Evolutionary conservation across 2,113 vertebrate species (phyloP), one percentile per base, ranked within the genome.

Genomic region (Solea senegalensis): DNA sequence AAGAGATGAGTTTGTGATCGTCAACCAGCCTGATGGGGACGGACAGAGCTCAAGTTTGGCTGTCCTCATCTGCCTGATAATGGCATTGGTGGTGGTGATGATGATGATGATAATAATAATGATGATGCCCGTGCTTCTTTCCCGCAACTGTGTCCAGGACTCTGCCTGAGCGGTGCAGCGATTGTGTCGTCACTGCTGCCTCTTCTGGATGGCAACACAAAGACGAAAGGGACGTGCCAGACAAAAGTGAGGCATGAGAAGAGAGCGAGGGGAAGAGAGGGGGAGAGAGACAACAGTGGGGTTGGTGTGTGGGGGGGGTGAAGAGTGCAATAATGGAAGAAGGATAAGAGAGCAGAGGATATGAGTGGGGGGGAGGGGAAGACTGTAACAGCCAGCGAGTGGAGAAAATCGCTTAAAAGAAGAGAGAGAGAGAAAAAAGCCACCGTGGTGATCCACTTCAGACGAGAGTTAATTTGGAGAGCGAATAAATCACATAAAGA

Each of bases 1-100:
- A 89, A 92, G 86, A 83, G 74, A 92, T 89, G 88, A 88, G 72
- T 90, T 79, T 87, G 84, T 89, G 90, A 91, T 83, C 88, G 90
- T 88, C 90, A 88, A 85, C 69, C 75, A 59, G 74, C 64, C 86
- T 90, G 78, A 91, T 88, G 78, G 69, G 87, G 87, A 88, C 63
- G 54, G 91, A 92, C 91, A 80, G 69, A 76, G 71, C 87, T 90
- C 89, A 80, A 83, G 87, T 90, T 89, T 84, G 85, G 71, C 88
- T 85, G 72, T 74, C 74, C 81, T 90, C 81, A 90, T 91, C 86
- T 83, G 83, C 78, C 76, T 88, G 87, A 91, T 89, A 74, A 89
- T 78, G 81, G 87, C 74, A 55, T 46, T 43, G 68, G 60, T 69
- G 83, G 41, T 44, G 81, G 80, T 73, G 79, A 73, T 69, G 72